A percentile compares a stretch with the other conserved stretches of the same genome.
Conservation (phyloP, 1,140 invertebrate genomes). For the Drosophila obscura region DNA sequence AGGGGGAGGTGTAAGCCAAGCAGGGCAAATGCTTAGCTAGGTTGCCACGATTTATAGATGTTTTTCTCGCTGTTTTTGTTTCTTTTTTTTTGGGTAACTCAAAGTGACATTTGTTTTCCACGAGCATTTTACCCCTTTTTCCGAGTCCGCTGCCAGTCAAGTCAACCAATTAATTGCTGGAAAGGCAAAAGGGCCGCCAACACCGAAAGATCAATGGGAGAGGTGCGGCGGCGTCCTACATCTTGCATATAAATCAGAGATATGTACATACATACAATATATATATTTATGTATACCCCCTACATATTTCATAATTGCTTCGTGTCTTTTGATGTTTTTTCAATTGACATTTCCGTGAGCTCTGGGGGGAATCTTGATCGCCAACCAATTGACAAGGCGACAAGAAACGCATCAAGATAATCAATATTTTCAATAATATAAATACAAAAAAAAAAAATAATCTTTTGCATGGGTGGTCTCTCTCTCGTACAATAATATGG, state of each 20-base stretch:
- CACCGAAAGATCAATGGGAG: conserved; percentile 1
- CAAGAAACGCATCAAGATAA: conserved; percentile 16
- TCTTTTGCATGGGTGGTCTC: conserved; percentile 15
- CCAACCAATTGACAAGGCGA: conserved; percentile 23
- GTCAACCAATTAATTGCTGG: conserved; percentile 42
- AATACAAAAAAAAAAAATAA: not conserved
- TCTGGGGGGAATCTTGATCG: conserved; percentile 11
- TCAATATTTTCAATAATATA: conserved; percentile 11
- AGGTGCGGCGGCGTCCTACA: conserved; percentile 47
- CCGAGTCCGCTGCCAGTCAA: conserved; percentile 18
- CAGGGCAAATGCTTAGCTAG: conserved; percentile 33
- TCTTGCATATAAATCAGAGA: conserved; percentile 43
- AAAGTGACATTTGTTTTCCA: conserved; percentile 31
- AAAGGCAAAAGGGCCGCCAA: conserved; percentile 27
- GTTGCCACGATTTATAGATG: conserved; percentile 18
- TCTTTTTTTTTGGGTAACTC: conserved; percentile 39
- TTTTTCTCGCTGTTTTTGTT: not conserved
- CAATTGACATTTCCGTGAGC: conserved; percentile 43
- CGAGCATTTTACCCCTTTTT: conserved; percentile 32
- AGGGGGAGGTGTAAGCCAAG: not conserved
- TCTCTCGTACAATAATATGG: too few species aligned
- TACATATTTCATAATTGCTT: conserved; percentile 50
- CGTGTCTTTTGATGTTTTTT: conserved; percentile 37
- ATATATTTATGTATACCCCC: too few species aligned
- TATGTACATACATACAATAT: not conserved